phyloP scores from a whole-genome alignment of 2,113 vertebrate species.

The Mormyrus iriodes region DNA sequence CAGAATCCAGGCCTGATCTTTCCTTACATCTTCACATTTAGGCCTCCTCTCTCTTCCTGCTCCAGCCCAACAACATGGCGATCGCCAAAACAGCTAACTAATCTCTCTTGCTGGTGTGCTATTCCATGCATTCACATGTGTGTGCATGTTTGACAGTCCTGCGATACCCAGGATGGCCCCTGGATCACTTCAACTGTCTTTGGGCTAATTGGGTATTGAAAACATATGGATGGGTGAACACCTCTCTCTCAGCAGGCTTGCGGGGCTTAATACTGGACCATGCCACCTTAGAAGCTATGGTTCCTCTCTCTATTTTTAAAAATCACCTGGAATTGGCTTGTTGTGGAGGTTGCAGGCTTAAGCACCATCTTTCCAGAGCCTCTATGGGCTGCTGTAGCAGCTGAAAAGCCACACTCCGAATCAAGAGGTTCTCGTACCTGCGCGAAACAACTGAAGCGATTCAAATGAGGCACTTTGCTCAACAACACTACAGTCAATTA shows the following conservation, averaged over 20 bases:
- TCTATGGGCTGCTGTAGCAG: background rate
- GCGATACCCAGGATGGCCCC: background rate
- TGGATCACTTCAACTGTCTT: background rate
- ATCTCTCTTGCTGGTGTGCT: background rate
- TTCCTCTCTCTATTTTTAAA: background rate
- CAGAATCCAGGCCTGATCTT: background rate
- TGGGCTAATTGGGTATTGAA: background rate
- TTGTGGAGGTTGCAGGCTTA: background rate
- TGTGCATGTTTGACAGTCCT: background rate
- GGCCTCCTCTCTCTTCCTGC: background rate
- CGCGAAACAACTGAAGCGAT: background rate
- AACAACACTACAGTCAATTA: background rate
- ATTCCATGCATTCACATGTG: background rate
- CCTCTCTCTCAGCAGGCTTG: background rate
- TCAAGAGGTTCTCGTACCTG: background rate
- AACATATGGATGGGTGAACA: background rate
- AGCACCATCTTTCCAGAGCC: background rate
- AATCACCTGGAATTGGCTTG: background rate
- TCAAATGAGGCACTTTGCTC: constrained; percentile 2
- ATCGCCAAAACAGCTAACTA: background rate
- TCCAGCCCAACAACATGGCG: background rate
- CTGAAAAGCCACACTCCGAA: background rate
- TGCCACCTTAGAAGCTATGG: background rate
- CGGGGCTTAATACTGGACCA: background rate
- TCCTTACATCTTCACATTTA: background rate